These are phyloP conservation scores for Limenitis camilla DNA, from an alignment of 2,888 invertebrate genomes.

Conservation along the genomic window DNA sequence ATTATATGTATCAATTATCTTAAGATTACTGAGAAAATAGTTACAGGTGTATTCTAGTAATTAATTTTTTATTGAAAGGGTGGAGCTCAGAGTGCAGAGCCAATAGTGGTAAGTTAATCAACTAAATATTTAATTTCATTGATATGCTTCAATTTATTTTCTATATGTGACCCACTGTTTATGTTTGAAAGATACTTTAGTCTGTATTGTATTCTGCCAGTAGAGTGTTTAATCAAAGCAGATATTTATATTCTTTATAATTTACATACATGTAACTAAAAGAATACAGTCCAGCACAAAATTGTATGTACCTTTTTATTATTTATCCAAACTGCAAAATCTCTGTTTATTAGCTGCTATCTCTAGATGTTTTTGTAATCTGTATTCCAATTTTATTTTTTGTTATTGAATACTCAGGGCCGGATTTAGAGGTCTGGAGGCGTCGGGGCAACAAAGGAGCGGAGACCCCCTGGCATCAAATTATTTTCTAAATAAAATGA, in stretches of 20 bases:
- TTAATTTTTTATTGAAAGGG: conserved; percentile 73
- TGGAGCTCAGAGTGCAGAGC: conserved; percentile 92
- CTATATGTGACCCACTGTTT: no score
- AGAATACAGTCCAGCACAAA: conserved; percentile 2
- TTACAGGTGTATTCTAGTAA: conserved; percentile 29
- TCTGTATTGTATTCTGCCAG: background rate
- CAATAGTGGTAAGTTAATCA: conserved; percentile 91
- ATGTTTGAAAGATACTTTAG: conserved; percentile 9
- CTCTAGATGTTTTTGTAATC: conserved; percentile 65
- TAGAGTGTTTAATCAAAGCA: background rate
- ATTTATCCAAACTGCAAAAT: conserved; percentile 13
- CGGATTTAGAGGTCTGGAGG: no score
- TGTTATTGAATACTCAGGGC: conserved; percentile 29
- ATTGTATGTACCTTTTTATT: conserved; percentile 26
- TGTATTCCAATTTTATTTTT: conserved; percentile 42
- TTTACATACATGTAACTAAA: background rate
- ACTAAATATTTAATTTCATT: conserved; percentile 33
- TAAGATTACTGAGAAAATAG: background rate
- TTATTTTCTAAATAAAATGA: no score
- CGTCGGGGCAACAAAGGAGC: no score
- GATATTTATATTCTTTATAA: no score
- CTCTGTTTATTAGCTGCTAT: conserved; percentile 55
- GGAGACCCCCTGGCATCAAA: no score
- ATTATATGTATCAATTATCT: background rate
- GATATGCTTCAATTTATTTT: conserved; percentile 32